Percentiles rank a stretch among this genome's conserved stretches.
phyloP scores from a whole-genome alignment of 1,140 invertebrate genomes.

The Hyphantria cunea region DNA sequence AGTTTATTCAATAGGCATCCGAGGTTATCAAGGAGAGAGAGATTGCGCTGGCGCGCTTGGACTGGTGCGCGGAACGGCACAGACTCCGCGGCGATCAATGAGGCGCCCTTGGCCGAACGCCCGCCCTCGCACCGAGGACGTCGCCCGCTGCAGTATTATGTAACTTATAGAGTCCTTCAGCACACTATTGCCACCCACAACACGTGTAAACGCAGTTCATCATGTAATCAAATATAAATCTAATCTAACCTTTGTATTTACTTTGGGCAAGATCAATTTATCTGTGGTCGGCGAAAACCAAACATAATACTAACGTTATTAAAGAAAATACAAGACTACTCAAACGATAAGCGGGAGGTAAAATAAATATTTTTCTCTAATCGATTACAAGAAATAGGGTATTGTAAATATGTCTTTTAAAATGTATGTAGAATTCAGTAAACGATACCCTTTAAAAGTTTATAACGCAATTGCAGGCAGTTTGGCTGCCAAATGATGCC shows the following conservation, averaged over 20 bases:
- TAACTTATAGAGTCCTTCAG: conserved; percentile 40
- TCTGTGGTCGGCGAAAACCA: too few species aligned
- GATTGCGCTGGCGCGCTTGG: conserved; percentile 43
- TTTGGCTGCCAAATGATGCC: conserved; percentile 25
- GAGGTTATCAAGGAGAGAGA: conserved; percentile 21
- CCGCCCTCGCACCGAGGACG: conserved; percentile 51
- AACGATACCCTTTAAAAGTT: not conserved
- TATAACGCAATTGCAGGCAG: not conserved
- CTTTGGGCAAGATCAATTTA: too few species aligned
- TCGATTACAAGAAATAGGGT: too few species aligned
- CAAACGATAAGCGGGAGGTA: too few species aligned
- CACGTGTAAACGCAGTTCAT: not conserved
- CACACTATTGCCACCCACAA: not conserved
- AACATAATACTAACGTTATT: too few species aligned
- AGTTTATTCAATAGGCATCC: conserved; percentile 53
- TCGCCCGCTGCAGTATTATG: conserved; percentile 59
- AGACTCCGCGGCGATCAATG: conserved; percentile 53
- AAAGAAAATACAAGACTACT: too few species aligned
- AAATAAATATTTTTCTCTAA: too few species aligned
- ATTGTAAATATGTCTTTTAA: too few species aligned
- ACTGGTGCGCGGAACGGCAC: not conserved
- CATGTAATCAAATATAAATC: too few species aligned
- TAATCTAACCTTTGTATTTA: not conserved
- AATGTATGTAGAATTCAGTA: too few species aligned
- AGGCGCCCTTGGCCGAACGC: conserved; percentile 73